Evolutionary conservation across 2,113 vertebrate species (phyloP).

Genomic region (Pseudopodoces humilis): DNA sequence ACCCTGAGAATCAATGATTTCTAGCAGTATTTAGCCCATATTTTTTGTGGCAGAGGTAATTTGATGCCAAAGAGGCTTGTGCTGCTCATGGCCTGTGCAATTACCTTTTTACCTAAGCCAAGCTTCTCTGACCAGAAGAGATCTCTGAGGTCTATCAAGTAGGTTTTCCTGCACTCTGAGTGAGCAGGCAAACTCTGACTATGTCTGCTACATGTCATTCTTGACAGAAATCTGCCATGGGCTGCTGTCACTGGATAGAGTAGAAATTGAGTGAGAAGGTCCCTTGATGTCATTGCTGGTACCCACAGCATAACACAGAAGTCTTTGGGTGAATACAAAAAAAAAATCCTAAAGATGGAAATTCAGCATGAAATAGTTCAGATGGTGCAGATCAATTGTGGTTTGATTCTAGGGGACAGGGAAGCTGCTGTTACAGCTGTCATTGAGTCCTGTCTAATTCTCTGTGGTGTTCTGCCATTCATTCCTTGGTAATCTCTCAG

Average conservation of each 20-base stretch:
- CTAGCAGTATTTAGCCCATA: not conserved
- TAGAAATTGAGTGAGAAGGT: not conserved
- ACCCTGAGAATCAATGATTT: not conserved
- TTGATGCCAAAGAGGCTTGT: not conserved
- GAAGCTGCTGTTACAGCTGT: not conserved
- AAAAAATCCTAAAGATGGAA: not conserved
- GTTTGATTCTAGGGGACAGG: not conserved
- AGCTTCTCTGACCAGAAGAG: not conserved
- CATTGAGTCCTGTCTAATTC: not conserved
- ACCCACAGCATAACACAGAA: not conserved
- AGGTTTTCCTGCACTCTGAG: not conserved
- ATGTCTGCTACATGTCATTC: not conserved
- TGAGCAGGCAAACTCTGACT: not conserved
- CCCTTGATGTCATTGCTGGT: not conserved
- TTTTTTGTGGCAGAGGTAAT: not conserved
- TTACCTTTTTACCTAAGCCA: not conserved
- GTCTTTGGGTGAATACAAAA: not conserved
- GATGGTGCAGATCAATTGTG: not conserved
- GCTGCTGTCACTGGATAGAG: not conserved
- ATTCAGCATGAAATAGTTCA: not conserved
- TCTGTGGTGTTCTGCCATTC: not conserved
- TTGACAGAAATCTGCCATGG: not conserved
- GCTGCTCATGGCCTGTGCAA: not conserved
- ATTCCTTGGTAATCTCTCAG: not conserved
- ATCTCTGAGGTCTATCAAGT: not conserved